Conservation (phyloP, 30 jellyfish, hydroid and myxozoan genomes). For the Hydractinia symbiolongicarpus region DNA sequence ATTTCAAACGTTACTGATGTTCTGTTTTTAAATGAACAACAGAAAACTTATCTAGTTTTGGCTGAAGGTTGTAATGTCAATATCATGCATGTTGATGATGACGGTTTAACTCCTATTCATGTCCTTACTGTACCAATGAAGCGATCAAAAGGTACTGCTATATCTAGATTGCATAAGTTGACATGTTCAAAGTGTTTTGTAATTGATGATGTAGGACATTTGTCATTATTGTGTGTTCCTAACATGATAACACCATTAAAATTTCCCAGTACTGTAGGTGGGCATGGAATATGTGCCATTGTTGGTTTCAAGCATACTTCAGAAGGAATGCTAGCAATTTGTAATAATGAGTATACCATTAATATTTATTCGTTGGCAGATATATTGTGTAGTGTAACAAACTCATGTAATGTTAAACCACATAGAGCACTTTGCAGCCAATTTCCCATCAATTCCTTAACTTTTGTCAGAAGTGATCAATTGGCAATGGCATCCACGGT, state of each 20-base stretch:
- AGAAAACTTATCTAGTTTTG: slow-evolving; percentile 4
- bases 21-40: slow-evolving; percentile 13
- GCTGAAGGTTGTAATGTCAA: slow-evolving; percentile 13
- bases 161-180: neutral
- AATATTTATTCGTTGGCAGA: slow-evolving; percentile 43
- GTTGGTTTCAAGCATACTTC: slow-evolving; percentile 18
- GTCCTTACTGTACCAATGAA: slow-evolving; percentile 13
- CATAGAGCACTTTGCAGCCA: slow-evolving; percentile 52
- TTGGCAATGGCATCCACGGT: slow-evolving; percentile 70
- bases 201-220: slow-evolving; percentile 24
- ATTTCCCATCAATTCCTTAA: slow-evolving; percentile 49
- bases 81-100: slow-evolving; percentile 10
- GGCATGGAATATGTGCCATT: slow-evolving; percentile 14
- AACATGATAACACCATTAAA: slow-evolving; percentile 3
- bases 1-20: neutral
- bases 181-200: slow-evolving; percentile 35
- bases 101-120: neutral
- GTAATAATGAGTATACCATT: slow-evolving; percentile 54
- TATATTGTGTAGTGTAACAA: neutral
- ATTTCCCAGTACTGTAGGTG: slow-evolving; percentile 32
- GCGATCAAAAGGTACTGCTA: slow-evolving; percentile 10
- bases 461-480: slow-evolving; percentile 32
- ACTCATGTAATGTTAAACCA: slow-evolving; percentile 36
- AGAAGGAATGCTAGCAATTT: slow-evolving; percentile 59
- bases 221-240: slow-evolving; percentile 14